Evolutionary conservation across 2,888 invertebrate genomes (phyloP), one percentile per base, ranked within the genome.

Genomic region (Drosophila longiperda): DNA sequence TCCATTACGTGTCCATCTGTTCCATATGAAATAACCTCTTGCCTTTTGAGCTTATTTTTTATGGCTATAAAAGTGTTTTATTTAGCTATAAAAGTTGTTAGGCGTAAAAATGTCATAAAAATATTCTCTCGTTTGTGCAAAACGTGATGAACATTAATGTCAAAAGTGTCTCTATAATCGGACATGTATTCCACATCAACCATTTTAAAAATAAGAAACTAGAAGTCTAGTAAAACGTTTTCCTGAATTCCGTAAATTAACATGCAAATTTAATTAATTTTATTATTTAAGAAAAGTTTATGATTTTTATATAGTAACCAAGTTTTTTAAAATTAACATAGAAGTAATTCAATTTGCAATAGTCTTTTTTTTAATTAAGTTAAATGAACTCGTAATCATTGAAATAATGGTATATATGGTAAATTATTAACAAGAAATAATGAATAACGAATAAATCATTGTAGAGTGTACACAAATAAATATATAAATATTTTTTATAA

Each of bases 71-170:
- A 55, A 54, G 34, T 54, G 23, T 54, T 54, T 36, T 23, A 36
- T 55, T 38, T 55, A 26, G 55, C 55, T n/a, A n/a, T 38, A 57
- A 57, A 57, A 57, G 29, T 57, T 20, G 15, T 26, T 2, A 26
- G 26, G 26, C 26, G 26, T 26, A 23, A 53, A 53, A 23, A 17
- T 53, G 15, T 0, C 36, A n/a, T 55, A 26, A 12, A 55, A 26
- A 55, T 38, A 8, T n/a, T 26, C n/a, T 7, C 9, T n/a, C n/a
- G 45, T 38, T 6, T n/a, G 17, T 11, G 7, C 54, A 12, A 23
- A 55, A 55, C 26, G 54, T 54, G 17, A 26, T 54, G 34, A 54
- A 54, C 23, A 34, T 34, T 23, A 11, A 45, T 8, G 8, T 4
- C 12, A 45, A 23, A 15, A 7, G 20, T 45, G 20, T 20, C 12